Conservation (phyloP, 2,888 invertebrate species). For the Drosophila merina region DNA sequence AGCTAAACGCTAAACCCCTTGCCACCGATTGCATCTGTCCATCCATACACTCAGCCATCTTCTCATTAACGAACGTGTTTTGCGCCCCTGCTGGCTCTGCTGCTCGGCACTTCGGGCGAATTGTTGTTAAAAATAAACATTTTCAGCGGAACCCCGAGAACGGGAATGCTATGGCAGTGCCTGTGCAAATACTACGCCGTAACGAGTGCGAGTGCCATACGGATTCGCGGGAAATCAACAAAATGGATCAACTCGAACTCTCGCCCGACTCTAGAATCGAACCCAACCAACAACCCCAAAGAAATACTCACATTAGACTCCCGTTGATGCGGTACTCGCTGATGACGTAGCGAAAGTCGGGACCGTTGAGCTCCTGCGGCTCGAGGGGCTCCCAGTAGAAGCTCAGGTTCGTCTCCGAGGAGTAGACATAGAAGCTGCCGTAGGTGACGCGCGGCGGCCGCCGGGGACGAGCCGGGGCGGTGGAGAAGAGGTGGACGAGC, state of each 20-base stretch:
- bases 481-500: slow-evolving; percentile 86
- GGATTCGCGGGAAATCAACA: slow-evolving; percentile 10
- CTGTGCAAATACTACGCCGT: slow-evolving; percentile 41
- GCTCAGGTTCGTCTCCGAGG: slow-evolving; percentile 86
- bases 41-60: slow-evolving; percentile 12
- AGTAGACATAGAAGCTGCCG: slow-evolving; percentile 90
- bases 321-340: slow-evolving; percentile 78
- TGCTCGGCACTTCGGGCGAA: slow-evolving; percentile 40
- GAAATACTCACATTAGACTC: slow-evolving; percentile 61
- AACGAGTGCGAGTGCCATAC: slow-evolving; percentile 7
- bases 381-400: slow-evolving; percentile 92
- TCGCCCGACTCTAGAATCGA: neutral
- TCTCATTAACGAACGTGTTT: slow-evolving; percentile 41
- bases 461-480: slow-evolving; percentile 85
- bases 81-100: slow-evolving; percentile 3
- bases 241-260: neutral
- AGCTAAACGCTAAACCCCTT: slow-evolving; percentile 10
- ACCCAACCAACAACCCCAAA: neutral
- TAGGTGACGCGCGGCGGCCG: slow-evolving; percentile 88
- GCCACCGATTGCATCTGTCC: neutral
- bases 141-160: slow-evolving; percentile 41
- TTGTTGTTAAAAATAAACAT: slow-evolving; percentile 69
- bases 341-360: slow-evolving; percentile 89
- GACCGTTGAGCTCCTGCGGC: slow-evolving; percentile 89
- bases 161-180: slow-evolving; percentile 12